Evolutionary conservation across 2,113 vertebrate species (phyloP), one percentile per base, ranked within the genome.

Genomic region (Forbesichthys papilliferus): DNA sequence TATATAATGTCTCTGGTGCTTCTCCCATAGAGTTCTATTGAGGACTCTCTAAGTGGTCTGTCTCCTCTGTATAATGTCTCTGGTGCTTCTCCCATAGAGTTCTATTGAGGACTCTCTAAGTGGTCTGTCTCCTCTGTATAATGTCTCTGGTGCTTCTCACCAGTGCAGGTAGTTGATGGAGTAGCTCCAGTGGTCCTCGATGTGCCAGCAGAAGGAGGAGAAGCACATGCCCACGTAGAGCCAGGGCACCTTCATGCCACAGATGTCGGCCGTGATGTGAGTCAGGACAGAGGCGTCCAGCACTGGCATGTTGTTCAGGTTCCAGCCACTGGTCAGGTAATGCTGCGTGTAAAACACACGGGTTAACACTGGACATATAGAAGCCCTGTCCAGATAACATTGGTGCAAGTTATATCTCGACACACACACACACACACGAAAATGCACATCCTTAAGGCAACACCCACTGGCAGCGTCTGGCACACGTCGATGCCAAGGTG

Each of bases 141-240:
- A 20, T 20, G 20, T 20, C 20, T 20, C 20, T 20, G 20, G 20
- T 20, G 20, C 20, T 20, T 20, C 53, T 62, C 9, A 99, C 97
- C 98, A 98, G 77, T 99, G 98, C 77, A 99, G 90, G 78, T 98
- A 99, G 86, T 99, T 99, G 74, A 99, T 95, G 0, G 98, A 99
- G 81, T 99, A 99, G 90, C 98, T 99, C 98, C 98, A 99, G 66
- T 99, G 98, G 88, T 99, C 98, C 79, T 99, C 98, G 65, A 99
- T 99, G 62, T 99, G 98, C 98, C 98, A 99, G 70, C 98, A 99
- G 88, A 99, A 99, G 34, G 98, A 97, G 48, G 97, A 98, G 88
- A 99, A 99, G 87, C 97, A 99, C 97, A 99, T 99, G 69, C 97
- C 98, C 68, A 99, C 98, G 0, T 99, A 99, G 0, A 99, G 91